Base-by-base conservation (phyloP, 2,888 invertebrate species). In the Meiosimyza platycephala region DNA sequence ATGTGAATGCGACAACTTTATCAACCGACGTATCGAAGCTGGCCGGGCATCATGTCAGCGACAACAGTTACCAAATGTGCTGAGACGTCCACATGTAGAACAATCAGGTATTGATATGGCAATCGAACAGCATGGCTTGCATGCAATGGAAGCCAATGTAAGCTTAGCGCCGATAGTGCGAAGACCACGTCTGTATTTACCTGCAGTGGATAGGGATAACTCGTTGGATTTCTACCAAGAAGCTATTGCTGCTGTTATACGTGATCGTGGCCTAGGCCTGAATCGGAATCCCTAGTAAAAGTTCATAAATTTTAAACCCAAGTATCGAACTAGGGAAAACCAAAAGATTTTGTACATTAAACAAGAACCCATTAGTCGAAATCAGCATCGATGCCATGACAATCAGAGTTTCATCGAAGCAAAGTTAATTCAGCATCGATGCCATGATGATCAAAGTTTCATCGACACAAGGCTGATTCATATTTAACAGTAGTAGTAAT, bases 1-100 rank as follows among this genome's bases (percentile, higher is more conserved):
- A 66, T 80, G 81, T 68, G 78, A 81, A 74, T 81, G 78, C 66
- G 81, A 81, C 50, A 81, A 81, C 75, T 79, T 80, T 57, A 77
- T 80, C 7, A 81, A 81, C 71, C 75, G 76, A 15, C 79, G 79
- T 11, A 78, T 81, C 15, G 78, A 77, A 64, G 69, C 75, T 33
- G 75, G 76, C 22, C 76, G 74, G 5, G 60, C 22, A 33, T 22
- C 22, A 7, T 40, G 47, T 16, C 64, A 64, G 12, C n/a, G 73
- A 72, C 18, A 40, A 40, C 55, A 63, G 22, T 28, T 64, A 16
- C 47, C 68, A 5, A 51, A 71, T 47, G 15, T 73, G 71, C 11
- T 72, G 63, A 16, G 67, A 51, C 67, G 68, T n/a, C 64, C 64
- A 13, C 40, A 75, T 28, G 72, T 77, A 18, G 77, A 81, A 69